phyloP scores from a whole-genome alignment of 2,113 vertebrate genomes.

The Todiramphus saurophagus region DNA sequence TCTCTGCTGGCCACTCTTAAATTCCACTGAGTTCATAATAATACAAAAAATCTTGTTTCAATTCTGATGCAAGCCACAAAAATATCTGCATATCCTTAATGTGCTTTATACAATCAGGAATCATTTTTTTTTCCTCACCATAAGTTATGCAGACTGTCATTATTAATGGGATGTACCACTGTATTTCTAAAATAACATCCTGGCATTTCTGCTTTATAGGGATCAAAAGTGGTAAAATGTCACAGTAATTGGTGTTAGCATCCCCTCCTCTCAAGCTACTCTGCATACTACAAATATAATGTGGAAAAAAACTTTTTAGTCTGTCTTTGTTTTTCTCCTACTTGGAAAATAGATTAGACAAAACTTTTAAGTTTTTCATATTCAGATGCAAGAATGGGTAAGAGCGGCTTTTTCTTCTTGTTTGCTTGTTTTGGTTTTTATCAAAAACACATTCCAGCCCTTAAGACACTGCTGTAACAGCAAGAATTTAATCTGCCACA shows the following conservation, averaged over 20 bases:
- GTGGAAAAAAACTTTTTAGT: neutral
- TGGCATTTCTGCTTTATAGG: neutral
- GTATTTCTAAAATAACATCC: neutral
- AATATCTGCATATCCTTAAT: neutral
- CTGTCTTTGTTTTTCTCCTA: neutral
- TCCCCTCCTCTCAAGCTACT: neutral
- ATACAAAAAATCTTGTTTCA: neutral
- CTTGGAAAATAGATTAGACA: neutral
- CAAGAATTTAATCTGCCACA: neutral
- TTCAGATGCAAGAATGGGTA: neutral
- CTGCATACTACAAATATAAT: neutral
- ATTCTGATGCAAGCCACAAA: neutral
- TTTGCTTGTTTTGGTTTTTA: neutral
- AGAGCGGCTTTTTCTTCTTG: neutral
- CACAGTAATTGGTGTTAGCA: neutral
- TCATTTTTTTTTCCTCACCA: neutral
- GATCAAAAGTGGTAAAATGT: neutral
- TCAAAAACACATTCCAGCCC: neutral
- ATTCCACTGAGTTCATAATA: neutral
- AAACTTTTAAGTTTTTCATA: neutral
- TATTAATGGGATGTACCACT: neutral
- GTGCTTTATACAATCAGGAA: neutral
- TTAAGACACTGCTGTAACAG: neutral
- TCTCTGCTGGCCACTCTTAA: neutral
- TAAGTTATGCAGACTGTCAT: fast-evolving